Evolutionary conservation across 2,797 vertebrate genomes (phyloP), one percentile per base, ranked within the genome.

Genomic region (Leptodactylus fallax): DNA sequence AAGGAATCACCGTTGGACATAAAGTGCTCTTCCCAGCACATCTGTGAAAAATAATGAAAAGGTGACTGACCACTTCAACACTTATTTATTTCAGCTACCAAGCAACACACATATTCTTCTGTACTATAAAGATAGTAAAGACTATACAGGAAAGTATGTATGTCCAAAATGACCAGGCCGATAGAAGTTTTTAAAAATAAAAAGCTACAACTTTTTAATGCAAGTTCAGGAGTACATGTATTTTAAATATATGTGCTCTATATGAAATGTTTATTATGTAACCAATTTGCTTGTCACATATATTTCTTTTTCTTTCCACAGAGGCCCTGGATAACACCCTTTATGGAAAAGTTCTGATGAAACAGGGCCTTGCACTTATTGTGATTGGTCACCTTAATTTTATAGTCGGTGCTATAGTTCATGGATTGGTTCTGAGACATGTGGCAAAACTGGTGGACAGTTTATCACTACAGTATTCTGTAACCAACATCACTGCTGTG

Each of bases 301-400:
- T 67, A 49, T 17, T 51, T 49, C 14, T 56, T 7, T n/a, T 1
- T 76, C 12, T 55, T 53, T 71, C 19, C 4, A 65, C 84, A 85
- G 74, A 55, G 47, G 2, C 47, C 6, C 16, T 67, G n/a, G 94
- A 95, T 77, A 55, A 90, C 12, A 0, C 53, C 12, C 87, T 91
- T 83, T 92, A 90, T 87, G 92, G 90, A 91, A 96, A 96, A 90
- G 90, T 95, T 92, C 93, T 99, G 90, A 98, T 98, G 98, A 99
- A 97, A 93, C 96, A 96, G 0, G 98, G 98, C 7, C 94, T 99
- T 91, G 95, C 95, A 61, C 92, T 97, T 92, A 96, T 98, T 77
- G 95, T 99, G 67, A 92, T 96, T 23, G 97, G 98, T 9, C 98
- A 99, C 36, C 91, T 98, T 86, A 97, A 95, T 93, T 98, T 99